Evolutionary conservation across 2,888 invertebrate genomes (phyloP).

Genomic region (Scaptomyza reducta): DNA sequence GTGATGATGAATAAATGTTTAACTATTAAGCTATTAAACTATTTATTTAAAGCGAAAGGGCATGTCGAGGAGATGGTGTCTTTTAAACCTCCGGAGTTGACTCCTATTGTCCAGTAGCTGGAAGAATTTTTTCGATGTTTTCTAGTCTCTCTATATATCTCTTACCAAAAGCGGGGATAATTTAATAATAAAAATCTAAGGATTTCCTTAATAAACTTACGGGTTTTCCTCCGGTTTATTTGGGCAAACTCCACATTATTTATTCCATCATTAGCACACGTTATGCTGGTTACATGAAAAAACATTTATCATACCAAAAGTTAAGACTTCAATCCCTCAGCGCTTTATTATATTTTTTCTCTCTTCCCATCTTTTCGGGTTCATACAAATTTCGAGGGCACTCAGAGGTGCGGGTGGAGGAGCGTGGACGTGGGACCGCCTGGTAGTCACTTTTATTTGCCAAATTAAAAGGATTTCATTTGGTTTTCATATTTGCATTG

Average conservation of each 20-base stretch:
- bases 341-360: not conserved
- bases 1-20: too few relatives aligned
- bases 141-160: too few relatives aligned
- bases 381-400: constrained; percentile 24
- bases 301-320: constrained; percentile 45
- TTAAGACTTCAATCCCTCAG: constrained; percentile 40
- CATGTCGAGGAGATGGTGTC: too few relatives aligned
- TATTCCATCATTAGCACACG: constrained; percentile 33
- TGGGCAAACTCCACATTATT: constrained; percentile 21
- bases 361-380: constrained; percentile 30
- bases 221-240: not conserved
- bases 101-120: too few relatives aligned
- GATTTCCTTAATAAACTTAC: constrained; percentile 14
- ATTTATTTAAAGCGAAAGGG: too few relatives aligned
- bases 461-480: constrained; percentile 77
- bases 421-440: constrained; percentile 5
- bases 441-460: constrained; percentile 68
- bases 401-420: constrained; percentile 2
- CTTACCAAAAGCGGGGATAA: too few relatives aligned
- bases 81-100: too few relatives aligned
- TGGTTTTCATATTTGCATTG: constrained; percentile 71
- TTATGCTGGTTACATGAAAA: constrained; percentile 26
- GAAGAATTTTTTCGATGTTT: too few relatives aligned
- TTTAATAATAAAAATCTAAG: too few relatives aligned
- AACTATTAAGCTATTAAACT: too few relatives aligned